phyloP scores from a whole-genome alignment of 2,113 vertebrate species.

The Ammodytes dubius region DNA sequence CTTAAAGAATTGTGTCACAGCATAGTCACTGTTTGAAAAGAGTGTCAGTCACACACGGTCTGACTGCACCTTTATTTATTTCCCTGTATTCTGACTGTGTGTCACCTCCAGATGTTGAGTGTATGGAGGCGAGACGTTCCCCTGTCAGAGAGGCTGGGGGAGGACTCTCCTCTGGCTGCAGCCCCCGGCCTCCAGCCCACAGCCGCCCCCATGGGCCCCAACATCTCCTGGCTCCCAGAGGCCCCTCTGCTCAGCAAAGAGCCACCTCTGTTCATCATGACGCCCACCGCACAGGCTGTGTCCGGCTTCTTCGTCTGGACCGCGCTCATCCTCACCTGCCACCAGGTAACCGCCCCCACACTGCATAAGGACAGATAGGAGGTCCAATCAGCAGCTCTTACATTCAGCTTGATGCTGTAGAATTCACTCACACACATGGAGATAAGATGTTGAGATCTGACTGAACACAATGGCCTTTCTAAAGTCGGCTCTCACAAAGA shows the following conservation, averaged over 20 bases:
- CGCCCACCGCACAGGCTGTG: conserved; percentile 92
- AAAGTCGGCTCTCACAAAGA: not conserved
- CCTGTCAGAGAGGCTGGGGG: conserved; percentile 75
- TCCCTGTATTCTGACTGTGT: not conserved
- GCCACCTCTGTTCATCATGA: conserved; percentile 96
- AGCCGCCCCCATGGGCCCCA: conserved; percentile 80
- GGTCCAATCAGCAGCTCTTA: not conserved
- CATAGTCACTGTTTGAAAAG: conserved; percentile 4
- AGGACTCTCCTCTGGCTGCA: conserved; percentile 56
- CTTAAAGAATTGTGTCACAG: conserved; percentile 2
- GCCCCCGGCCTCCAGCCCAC: conserved; percentile 70
- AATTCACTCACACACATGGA: not conserved
- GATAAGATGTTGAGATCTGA: not conserved
- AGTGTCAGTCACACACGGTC: not conserved
- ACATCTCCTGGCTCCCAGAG: conserved; percentile 89
- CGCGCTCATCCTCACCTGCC: conserved; percentile 96
- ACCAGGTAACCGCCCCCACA: conserved; percentile 88
- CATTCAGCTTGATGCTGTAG: not conserved
- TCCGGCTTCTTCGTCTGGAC: conserved; percentile 99
- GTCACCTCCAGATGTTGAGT: conserved; percentile 67
- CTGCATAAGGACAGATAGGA: not conserved
- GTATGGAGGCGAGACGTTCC: conserved; percentile 82
- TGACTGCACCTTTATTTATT: not conserved
- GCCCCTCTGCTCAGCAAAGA: conserved; percentile 88
- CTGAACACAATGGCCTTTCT: not conserved